phyloP scores from a whole-genome alignment of 2,113 vertebrate genomes.

The Lampris incognitus region DNA sequence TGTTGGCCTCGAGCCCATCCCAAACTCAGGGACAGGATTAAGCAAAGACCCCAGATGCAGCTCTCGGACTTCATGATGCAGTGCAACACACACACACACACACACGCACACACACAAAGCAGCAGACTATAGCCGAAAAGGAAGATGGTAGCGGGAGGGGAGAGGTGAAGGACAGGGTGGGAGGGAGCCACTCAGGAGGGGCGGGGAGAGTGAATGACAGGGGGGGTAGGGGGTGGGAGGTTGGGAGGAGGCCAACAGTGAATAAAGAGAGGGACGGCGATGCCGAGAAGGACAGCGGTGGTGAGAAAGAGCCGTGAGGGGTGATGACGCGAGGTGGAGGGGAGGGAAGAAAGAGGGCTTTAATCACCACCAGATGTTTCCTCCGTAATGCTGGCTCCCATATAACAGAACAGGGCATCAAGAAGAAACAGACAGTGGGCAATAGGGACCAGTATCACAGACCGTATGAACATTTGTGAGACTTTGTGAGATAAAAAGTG shows the following conservation, averaged over 20 bases:
- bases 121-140: conserved; percentile 33
- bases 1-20: conserved; percentile 64
- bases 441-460: not conserved
- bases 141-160: conserved; percentile 42
- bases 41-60: conserved; percentile 59
- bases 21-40: conserved; percentile 66
- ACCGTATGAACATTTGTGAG: no score
- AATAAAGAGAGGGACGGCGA: not conserved
- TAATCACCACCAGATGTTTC: conserved; percentile 78
- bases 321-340: conserved; percentile 39
- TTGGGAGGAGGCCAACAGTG: conserved; percentile 35
- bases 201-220: conserved; percentile 61
- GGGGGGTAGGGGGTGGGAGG: conserved; percentile 24
- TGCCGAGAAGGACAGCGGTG: conserved; percentile 37
- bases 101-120: conserved; percentile 8
- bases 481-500: no score
- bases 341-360: conserved; percentile 41
- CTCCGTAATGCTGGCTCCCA: conserved; percentile 32
- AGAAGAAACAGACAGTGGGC: conserved; percentile 16
- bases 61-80: conserved; percentile 64
- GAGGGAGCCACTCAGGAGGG: conserved; percentile 43
- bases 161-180: conserved; percentile 50
- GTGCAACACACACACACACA: conserved; percentile 1
- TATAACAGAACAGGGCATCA: conserved; percentile 8
- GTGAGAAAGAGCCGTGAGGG: conserved; percentile 42